Percentiles rank a stretch among this genome's conserved stretches.
These are phyloP conservation scores for Chelidonichthys spinosus DNA, from an alignment of 2,797 vertebrate species.

Conservation along the genomic window DNA sequence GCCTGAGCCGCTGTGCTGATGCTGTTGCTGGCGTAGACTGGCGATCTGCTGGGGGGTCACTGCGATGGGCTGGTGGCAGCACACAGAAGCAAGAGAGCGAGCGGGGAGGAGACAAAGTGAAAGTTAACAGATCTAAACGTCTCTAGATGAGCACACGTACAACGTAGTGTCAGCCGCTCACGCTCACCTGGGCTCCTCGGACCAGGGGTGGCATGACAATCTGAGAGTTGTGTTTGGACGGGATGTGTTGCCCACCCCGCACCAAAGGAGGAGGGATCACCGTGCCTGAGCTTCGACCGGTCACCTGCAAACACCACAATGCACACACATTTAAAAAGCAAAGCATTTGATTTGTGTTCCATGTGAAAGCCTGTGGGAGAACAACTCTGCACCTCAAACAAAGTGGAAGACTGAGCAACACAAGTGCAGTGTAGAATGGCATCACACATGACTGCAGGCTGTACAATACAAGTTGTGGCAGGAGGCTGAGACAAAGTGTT, in stretches of 20 bases:
- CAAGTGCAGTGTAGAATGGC: neutral
- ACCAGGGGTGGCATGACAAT: constrained; percentile 96
- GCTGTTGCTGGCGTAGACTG: constrained; percentile 89
- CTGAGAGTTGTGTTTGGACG: constrained; percentile 91
- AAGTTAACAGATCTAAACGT: neutral
- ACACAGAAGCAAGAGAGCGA: constrained; percentile 3
- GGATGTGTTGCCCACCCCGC: constrained; percentile 91
- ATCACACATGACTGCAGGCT: neutral
- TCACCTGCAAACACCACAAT: constrained; percentile 80
- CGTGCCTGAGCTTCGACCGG: constrained; percentile 88
- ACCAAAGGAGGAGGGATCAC: constrained; percentile 97
- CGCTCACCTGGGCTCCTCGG: constrained; percentile 93
- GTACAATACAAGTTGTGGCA: neutral
- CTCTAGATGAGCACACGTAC: neutral
- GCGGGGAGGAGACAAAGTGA: neutral
- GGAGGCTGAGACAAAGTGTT: constrained; percentile 37
- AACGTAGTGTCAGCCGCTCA: neutral
- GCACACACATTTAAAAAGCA: neutral
- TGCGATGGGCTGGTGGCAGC: constrained; percentile 74
- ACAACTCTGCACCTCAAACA: neutral
- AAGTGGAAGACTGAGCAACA: no score
- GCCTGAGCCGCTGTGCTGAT: constrained; percentile 93
- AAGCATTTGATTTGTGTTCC: neutral
- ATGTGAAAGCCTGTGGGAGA: no score
- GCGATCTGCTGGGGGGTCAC: constrained; percentile 91